Percentiles rank a stretch among this genome's conserved stretches.
Conservation (phyloP, 2,888 invertebrate species). For the Ecliptopera silaceata region DNA sequence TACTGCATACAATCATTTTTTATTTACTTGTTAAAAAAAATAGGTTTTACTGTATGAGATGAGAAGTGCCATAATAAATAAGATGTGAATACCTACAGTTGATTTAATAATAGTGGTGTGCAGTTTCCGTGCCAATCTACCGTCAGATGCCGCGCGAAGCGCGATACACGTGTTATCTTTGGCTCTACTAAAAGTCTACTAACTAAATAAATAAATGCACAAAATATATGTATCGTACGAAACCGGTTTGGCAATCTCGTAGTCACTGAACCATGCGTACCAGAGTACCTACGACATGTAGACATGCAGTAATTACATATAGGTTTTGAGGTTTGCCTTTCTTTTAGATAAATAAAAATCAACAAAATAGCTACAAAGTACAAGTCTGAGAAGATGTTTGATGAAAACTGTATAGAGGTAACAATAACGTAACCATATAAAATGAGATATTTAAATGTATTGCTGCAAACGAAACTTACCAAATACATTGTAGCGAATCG, state of each 20-base stretch:
- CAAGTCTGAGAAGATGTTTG: background rate
- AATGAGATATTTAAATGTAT: no score
- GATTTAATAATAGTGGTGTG: background rate
- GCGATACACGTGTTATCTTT: constrained; percentile 16
- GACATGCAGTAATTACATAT: background rate
- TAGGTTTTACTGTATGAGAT: no score
- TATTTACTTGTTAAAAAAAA: no score
- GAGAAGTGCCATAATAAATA: no score
- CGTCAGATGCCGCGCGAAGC: background rate
- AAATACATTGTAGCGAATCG: constrained; percentile 4
- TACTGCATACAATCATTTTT: no score
- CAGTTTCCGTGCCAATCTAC: background rate
- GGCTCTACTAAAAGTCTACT: constrained; percentile 15
- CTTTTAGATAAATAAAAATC: background rate
- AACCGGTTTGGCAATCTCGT: constrained; percentile 10
- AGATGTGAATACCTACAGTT: no score
- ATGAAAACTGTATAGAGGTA: background rate
- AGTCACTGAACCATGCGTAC: constrained; percentile 9
- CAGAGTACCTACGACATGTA: background rate
- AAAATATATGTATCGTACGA: background rate
- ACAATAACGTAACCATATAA: background rate
- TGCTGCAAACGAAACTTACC: background rate
- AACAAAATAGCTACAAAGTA: background rate
- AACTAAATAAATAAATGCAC: background rate
- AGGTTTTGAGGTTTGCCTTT: background rate